Evolutionary conservation across 2,113 vertebrate species (phyloP), one percentile per base, ranked within the genome.

Genomic region (Phrynosoma blainvillii): DNA sequence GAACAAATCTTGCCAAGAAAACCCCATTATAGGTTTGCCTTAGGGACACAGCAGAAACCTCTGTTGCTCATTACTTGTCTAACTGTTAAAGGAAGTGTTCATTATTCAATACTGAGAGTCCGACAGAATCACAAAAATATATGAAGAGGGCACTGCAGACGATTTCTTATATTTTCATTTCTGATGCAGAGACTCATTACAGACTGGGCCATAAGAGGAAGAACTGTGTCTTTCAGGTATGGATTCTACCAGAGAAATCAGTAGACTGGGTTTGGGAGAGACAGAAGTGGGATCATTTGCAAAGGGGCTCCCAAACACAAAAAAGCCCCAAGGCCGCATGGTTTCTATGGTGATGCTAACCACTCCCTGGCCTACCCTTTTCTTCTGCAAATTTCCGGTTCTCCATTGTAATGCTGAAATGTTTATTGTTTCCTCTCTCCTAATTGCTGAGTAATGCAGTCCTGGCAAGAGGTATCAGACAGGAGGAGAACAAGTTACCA

Each of bases 121-220:
- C 92, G 91, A 95, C 91, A 93, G 88, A 91, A 82, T 80, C 42
- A 70, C 91, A 81, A 87, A 77, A 66, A 86, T 92, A 90, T 91
- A 30, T 88, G 94, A 94, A 87, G 81, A 87, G 85, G 89, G 85
- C 85, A 66, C 79, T 92, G 91, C 81, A 84, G 32, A 87, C 88
- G 93, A 89, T 36, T 36, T 36, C 77, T 94, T 91, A 91, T 90
- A 92, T 94, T 91, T 95, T 94, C 80, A 95, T 95, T 95, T 95
- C 90, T 95, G 42, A 94, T 95, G 91, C 91, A 87, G 91, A 95
- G 92, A 90, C 36, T 84, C 85, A 89, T 93, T 91, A 91, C 90
- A 91, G 92, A 82, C 91, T 92, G 93, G 84, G 84, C 91, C 90
- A 92, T 93, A 90, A 93, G 79, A 71, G 11, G 25, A 56, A n/a